Evolutionary conservation across 2,888 invertebrate species (phyloP).

Genomic region (Campopleginae sp.): DNA sequence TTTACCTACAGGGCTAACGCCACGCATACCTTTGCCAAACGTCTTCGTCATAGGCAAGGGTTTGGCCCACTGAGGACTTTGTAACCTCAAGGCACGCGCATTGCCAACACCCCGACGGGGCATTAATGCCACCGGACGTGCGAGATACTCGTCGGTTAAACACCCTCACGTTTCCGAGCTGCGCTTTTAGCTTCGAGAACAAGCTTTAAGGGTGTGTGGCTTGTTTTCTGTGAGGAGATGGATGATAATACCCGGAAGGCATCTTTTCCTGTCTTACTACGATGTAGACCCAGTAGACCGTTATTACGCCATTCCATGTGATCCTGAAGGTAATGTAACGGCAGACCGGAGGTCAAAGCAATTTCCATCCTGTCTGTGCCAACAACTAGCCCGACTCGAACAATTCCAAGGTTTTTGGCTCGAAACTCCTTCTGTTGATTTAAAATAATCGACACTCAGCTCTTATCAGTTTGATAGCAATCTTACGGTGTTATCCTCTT

Average conservation of each 20-base stretch:
- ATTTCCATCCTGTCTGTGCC: conserved; percentile 1
- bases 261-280: conserved; percentile 27
- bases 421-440: too few relatives aligned
- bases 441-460: not conserved
- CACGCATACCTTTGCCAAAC: conserved; percentile 24
- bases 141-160: conserved; percentile 54
- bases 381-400: not conserved
- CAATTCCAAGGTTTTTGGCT: not conserved
- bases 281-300: not conserved
- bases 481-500: too few relatives aligned
- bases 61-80: conserved; percentile 69
- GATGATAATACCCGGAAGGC: conserved; percentile 43
- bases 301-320: conserved; percentile 11
- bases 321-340: not conserved
- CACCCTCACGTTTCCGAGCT: conserved; percentile 47
- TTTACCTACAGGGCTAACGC: conserved; percentile 14
- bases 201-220: conserved; percentile 12
- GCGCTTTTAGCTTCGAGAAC: conserved; percentile 43
- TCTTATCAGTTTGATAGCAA: too few relatives aligned
- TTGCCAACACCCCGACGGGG: conserved; percentile 73
- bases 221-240: conserved; percentile 45
- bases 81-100: conserved; percentile 76
- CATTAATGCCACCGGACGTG: conserved; percentile 65
- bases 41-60: conserved; percentile 36
- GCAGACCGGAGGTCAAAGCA: not conserved